Evolutionary conservation across 2,888 invertebrate genomes (phyloP).

Genomic region (Agrotis puta): DNA sequence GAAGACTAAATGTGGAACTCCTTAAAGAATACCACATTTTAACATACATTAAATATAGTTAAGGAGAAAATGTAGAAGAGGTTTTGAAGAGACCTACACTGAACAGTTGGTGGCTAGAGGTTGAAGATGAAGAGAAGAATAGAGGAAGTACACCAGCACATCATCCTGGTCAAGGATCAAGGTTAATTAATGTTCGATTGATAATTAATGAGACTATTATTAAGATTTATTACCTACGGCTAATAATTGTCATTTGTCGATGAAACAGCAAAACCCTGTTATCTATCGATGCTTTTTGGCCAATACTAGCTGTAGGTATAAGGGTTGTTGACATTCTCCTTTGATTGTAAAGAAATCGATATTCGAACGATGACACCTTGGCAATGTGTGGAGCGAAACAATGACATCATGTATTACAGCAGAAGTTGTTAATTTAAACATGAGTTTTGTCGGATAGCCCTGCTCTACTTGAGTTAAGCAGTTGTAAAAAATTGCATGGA

Average conservation of each 20-base stretch:
- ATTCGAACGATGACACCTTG: constrained; percentile 52
- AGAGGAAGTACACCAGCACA: too few species aligned
- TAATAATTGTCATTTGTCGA: constrained; percentile 10
- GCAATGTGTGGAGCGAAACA: constrained; percentile 22
- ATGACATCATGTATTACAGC: background rate
- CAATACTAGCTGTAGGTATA: constrained; percentile 28
- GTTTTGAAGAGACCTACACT: too few species aligned
- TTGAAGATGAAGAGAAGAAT: too few species aligned
- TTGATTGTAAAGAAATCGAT: constrained; percentile 70
- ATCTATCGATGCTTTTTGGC: constrained; percentile 32
- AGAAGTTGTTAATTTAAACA: background rate
- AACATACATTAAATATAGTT: too few species aligned
- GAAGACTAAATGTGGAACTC: background rate
- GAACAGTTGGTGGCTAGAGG: too few species aligned
- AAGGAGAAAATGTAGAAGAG: too few species aligned
- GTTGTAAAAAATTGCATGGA: too few species aligned
- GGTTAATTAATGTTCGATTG: too few species aligned
- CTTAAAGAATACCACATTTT: too few species aligned
- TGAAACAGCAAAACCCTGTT: constrained; percentile 25
- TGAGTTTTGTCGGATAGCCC: background rate
- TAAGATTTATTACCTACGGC: constrained; percentile 1
- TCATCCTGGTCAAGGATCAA: too few species aligned
- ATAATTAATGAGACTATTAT: constrained; percentile 18
- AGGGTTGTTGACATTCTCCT: constrained; percentile 68
- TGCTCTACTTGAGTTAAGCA: background rate